Conservation (phyloP, 2,113 vertebrate species). For the Callaeas wilsoni region DNA sequence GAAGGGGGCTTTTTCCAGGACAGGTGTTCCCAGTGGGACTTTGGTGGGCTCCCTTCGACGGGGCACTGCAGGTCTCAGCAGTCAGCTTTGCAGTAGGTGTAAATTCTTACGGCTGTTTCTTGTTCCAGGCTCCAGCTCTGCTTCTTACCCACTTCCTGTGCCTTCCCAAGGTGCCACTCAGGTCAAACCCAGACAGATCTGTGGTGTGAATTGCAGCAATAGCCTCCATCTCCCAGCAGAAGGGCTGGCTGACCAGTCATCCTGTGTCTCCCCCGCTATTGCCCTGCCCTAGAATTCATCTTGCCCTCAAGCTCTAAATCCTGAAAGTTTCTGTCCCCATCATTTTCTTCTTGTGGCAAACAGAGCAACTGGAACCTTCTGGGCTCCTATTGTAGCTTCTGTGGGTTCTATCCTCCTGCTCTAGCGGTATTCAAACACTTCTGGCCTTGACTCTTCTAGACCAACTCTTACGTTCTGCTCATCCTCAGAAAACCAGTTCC, state of each 20-base stretch:
- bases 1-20: not conserved
- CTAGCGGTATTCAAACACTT: not conserved
- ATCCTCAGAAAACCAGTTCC: not conserved
- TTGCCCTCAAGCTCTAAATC: not conserved
- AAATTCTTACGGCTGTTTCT: not conserved
- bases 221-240: not conserved
- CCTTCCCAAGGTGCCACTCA: not conserved
- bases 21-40: not conserved
- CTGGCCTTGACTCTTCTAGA: not conserved
- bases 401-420: not conserved
- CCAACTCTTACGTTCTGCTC: not conserved
- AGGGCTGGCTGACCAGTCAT: not conserved
- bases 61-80: not conserved
- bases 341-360: not conserved
- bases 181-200: not conserved
- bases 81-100: not conserved
- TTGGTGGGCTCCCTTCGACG: fast-evolving
- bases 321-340: not conserved
- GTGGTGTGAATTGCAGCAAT: not conserved
- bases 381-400: not conserved
- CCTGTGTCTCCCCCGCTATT: not conserved
- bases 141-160: not conserved
- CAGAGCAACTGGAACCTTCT: not conserved
- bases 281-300: not conserved
- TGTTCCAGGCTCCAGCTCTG: not conserved